Base-by-base conservation (phyloP, 2,113 vertebrate species). In the Eurystomus gularis region DNA sequence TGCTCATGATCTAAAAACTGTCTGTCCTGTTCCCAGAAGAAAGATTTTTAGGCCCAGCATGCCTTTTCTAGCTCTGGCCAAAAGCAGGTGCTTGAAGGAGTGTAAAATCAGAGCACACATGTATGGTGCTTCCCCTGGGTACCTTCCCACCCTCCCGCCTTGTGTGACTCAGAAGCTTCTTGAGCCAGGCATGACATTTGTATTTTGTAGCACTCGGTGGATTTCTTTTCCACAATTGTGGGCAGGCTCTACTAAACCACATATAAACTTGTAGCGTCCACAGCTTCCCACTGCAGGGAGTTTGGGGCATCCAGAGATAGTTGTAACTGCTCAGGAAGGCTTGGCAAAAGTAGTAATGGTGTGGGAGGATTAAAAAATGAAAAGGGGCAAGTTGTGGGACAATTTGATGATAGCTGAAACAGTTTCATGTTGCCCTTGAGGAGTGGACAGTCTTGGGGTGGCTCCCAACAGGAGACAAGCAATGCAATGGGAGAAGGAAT, bases 231-330 rank as follows among this genome's bases (percentile, higher is more conserved):
- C 51, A 15, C 26, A 6, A 2, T 31, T 80, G 93, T 88, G 48
- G 18, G 2, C 24, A 61, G 39, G 42, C 14, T 37, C 11, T 82
- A 4, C 23, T 89, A 49, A 93, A 88, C 11, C 4, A 21, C 2
- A 0, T 51, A 0, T 3, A 17, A 9, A 14, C 52, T 70, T 76
- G 16, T 48, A 10, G 23, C 40, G 48, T 65, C 33, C 17, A 9
- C 8, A 39, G 37, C 17, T 81, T 62, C 68, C 69, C 51, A 4
- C 5, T 57, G 54, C 65, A 26, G 64, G 35, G 44, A 40, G 33
- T 64, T 70, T 61, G 44, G 16, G 65, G 13, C 26, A 40, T 78
- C 49, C 49, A 37, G 48, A 79, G 13, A 2, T 54, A 21, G 25
- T 10, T 1, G 2, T 10, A 35, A 7, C 68, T 39, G 51, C 11